Conservation (phyloP, 1,140 invertebrate genomes). For the Scaptodrosophila lebanonensis region DNA sequence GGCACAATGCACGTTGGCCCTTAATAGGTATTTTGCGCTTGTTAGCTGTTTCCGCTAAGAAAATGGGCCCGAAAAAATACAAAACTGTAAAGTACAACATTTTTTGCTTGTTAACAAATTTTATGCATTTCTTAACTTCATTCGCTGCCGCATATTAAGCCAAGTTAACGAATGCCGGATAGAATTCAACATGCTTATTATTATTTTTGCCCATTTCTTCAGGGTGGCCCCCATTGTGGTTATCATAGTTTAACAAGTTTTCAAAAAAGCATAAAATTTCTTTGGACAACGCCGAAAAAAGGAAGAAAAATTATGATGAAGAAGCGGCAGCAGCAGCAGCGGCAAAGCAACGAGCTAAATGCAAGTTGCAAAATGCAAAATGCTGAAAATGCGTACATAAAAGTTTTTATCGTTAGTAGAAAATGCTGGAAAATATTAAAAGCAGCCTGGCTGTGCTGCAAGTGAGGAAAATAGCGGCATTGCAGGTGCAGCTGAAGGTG, state of each 20-base stretch:
- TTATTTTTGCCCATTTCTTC: conserved; percentile 53
- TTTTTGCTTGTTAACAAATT: conserved; percentile 66
- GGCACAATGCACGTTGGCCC: too few relatives aligned
- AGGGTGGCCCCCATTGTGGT: conserved; percentile 63
- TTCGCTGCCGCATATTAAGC: conserved; percentile 14
- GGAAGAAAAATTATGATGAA: too few relatives aligned
- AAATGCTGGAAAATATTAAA: conserved; percentile 63
- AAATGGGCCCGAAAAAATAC: conserved; percentile 35
- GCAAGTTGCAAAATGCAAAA: conserved; percentile 50
- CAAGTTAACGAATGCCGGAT: conserved; percentile 58
- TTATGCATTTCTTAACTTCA: conserved; percentile 71
- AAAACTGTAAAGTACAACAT: conserved; percentile 17
- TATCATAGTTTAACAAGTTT: conserved; percentile 76
- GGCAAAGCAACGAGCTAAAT: conserved; percentile 38
- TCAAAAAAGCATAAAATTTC: conserved; percentile 73
- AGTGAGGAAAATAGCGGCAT: conserved; percentile 8
- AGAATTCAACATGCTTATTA: conserved; percentile 70
- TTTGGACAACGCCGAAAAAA: conserved; percentile 44
- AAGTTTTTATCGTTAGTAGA: conserved; percentile 62
- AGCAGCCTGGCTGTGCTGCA: conserved; percentile 40
- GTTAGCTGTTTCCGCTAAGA: conserved; percentile 67
- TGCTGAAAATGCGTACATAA: conserved; percentile 58
- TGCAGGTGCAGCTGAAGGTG: conserved; percentile 13
- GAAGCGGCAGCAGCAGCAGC: background rate
- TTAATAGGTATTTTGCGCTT: conserved; percentile 57